phyloP scores from a whole-genome alignment of 1,140 invertebrate species.

The Diprion similis region DNA sequence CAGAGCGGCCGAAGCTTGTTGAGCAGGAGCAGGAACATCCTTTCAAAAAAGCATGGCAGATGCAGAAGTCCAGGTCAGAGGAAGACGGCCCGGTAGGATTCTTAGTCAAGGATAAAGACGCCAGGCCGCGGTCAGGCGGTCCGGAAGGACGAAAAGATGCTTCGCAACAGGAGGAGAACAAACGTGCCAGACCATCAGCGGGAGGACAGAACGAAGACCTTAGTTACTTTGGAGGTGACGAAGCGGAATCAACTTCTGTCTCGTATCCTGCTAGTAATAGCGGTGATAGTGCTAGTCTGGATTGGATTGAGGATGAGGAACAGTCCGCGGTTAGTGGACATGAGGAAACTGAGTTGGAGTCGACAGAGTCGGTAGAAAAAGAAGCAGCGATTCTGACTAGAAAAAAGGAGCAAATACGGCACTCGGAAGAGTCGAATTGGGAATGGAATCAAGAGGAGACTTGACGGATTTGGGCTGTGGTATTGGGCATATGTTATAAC shows the following conservation, averaged over 20 bases:
- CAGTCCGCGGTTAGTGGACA: constrained; percentile 22
- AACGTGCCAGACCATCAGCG: constrained; percentile 29
- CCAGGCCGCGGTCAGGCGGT: constrained; percentile 24
- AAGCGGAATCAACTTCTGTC: constrained; percentile 24
- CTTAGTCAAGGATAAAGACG: constrained; percentile 33
- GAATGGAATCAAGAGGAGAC: constrained; percentile 45
- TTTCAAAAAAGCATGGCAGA: constrained; percentile 59
- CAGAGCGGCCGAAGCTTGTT: constrained; percentile 55
- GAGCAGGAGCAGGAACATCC: constrained; percentile 59
- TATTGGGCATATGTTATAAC: not conserved
- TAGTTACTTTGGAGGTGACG: constrained; percentile 26
- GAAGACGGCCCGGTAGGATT: constrained; percentile 52
- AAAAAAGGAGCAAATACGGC: constrained; percentile 26
- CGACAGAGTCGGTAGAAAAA: constrained; percentile 7
- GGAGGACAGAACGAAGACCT: constrained; percentile 32
- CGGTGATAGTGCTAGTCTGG: constrained; percentile 25
- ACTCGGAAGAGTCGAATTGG: constrained; percentile 44
- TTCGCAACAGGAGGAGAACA: constrained; percentile 25
- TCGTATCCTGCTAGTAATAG: not conserved
- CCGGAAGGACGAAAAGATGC: constrained; percentile 14
- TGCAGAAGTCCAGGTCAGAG: constrained; percentile 57
- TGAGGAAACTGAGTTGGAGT: constrained; percentile 14
- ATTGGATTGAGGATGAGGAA: constrained; percentile 43
- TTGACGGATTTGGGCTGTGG: constrained; percentile 28
- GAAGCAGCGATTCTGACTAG: not conserved